phyloP scores from a whole-genome alignment of 2,888 invertebrate genomes.

The Trissolcus brochymenae region DNA sequence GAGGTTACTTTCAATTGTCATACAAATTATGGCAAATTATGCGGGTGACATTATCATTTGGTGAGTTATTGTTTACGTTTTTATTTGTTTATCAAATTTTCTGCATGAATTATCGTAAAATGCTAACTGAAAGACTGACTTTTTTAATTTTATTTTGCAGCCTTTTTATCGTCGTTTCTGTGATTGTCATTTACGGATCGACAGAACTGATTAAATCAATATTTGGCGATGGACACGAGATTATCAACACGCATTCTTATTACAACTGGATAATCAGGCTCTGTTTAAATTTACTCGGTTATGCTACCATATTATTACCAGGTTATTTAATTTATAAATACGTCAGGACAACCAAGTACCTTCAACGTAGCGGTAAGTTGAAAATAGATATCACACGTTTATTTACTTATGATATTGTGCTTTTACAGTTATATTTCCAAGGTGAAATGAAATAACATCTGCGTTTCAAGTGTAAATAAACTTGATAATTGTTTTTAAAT shows the following conservation, averaged over 20 bases:
- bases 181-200: slow-evolving; percentile 76
- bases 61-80: slow-evolving; percentile 60
- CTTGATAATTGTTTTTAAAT: neutral
- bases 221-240: slow-evolving; percentile 65
- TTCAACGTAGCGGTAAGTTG: slow-evolving; percentile 84
- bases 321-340: slow-evolving; percentile 90
- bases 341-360: slow-evolving; percentile 85
- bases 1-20: slow-evolving; percentile 45
- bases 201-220: slow-evolving; percentile 74
- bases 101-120: neutral
- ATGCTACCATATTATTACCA: slow-evolving; percentile 91
- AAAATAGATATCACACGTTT: neutral
- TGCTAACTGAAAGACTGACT: no score
- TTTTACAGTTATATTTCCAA: no score
- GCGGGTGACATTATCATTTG: slow-evolving; percentile 73
- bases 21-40: slow-evolving; percentile 71
- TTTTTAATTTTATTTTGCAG: slow-evolving; percentile 66
- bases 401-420: slow-evolving; percentile 68
- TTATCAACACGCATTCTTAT: slow-evolving; percentile 71
- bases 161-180: slow-evolving; percentile 75
- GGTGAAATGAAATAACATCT: no score
- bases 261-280: slow-evolving; percentile 88
- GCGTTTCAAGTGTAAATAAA: slow-evolving; percentile 4
- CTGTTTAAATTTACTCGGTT: slow-evolving; percentile 89
- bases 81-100: neutral